Evolutionary conservation across 2,888 invertebrate species (phyloP), one percentile per base, ranked within the genome.

Genomic region (Osmoderma eremita): DNA sequence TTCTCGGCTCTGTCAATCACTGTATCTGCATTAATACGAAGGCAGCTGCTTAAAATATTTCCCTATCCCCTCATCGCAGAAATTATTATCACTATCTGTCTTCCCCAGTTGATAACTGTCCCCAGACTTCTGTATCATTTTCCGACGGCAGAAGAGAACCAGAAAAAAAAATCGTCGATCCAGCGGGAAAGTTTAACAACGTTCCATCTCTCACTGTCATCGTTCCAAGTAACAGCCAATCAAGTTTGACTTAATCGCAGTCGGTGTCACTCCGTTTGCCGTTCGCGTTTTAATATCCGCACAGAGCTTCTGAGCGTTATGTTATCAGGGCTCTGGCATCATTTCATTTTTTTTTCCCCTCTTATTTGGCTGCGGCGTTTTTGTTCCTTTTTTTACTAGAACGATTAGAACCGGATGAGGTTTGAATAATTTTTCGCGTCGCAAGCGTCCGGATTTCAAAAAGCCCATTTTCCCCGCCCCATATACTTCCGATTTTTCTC

Each of bases 221-320:
- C 45, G 24, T 30, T n/a, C 13, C 20, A n/a, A n/a, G 15, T 50
- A 53, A 17, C 24, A 58, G 58, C 58, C 42, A 58, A 58, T 58
- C 58, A 58, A 58, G 24, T 58, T 58, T 24, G 42, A 58, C 58
- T 58, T 45, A 58, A 58, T 58, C 58, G 42, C 58, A 42, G 42
- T 15, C 58, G 17, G 24, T 42, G 58, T 45, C 58, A 45, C 58
- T 58, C 30, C 58, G 42, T 42, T 39, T n/a, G 50, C 50, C 15
- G n/a, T 51, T 15, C 45, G 24, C 42, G 24, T 58, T 58, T 58
- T 58, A 58, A 58, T 58, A 22, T 45, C 30, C 42, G 45, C 42
- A 22, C 30, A 30, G 30, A 30, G 45, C 24, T 24, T 58, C 58
- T 5, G 13, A n/a, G n/a, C n/a, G n/a, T n/a, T n/a, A n/a, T 24